Evolutionary conservation across 2,797 vertebrate genomes (phyloP), one percentile per base, ranked within the genome.

Genomic region (Acanthis flammea): DNA sequence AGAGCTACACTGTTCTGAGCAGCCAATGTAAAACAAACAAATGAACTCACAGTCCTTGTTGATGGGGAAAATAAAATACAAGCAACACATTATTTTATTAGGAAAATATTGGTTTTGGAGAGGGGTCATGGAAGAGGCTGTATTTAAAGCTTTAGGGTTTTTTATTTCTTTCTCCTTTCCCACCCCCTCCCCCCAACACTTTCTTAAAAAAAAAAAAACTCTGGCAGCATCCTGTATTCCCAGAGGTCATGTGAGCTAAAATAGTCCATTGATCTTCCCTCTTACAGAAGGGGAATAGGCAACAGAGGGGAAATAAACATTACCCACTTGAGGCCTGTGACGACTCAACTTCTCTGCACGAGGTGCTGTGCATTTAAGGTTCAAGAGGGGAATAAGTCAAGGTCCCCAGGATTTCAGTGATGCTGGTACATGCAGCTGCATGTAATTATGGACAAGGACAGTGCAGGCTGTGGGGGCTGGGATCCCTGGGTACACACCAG

Each of bases 1-100:
- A 94, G 86, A 93, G 94, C 95, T 96, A 94, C 96, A 86, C 96
- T 88, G 86, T 93, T 95, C 81, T 2, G 63, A 96, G 94, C 97
- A 96, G 96, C 97, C 93, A 75, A 91, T 94, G 95, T 95, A 96
- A 96, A 97, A 94, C 81, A 90, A 96, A 97, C 96, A 96, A 97
- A 97, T 96, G 96, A 97, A 97, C 97, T 96, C 54, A 4, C 86
- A 90, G 92, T 22, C 89, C 93, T 95, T 93, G 92, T 83, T 80
- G 86, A 86, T 37, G 45, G 47, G 48, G 35, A 92, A 75, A 86
- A 78, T 89, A 89, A 96, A 90, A 80, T 67, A 86, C 75, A 81
- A 87, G 82, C 51, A 90, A 65, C 35, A 53, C 74, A 28, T 94
- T 94, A 87, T 93, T 96, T 94, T 96, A 75, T 94, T 82, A 92